Evolutionary conservation across 2,888 invertebrate species (phyloP), one percentile per base, ranked within the genome.

Genomic region (Epiblema foenella): DNA sequence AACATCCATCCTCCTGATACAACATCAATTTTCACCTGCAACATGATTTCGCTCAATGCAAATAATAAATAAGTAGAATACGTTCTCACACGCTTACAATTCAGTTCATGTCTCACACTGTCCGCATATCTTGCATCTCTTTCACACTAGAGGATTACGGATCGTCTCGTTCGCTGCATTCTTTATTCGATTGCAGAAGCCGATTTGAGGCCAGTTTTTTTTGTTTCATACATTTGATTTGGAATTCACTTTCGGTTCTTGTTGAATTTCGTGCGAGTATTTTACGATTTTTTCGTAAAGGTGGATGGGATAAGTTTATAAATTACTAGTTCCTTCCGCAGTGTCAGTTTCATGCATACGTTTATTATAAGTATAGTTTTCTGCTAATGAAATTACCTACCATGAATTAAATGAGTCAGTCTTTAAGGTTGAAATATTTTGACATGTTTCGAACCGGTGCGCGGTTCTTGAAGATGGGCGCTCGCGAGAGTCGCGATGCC

Each of bases 161-260:
- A 29, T 56, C 17, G 15, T 76, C 75, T 62, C 68, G 18, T 54
- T 73, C 54, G 8, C 74, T 87, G 88, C 87, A 89, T 87, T n/a
- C n/a, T n/a, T n/a, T n/a, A n/a, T n/a, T 83, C 84, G 88, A 85
- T 87, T 86, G 87, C 86, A 87, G 83, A 84, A 86, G 85, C 86
- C 84, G 87, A 88, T 89, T 90, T 87, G 82, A 82, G 76, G 73
- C 63, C 69, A 80, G 81, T 79, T 82, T 80, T 79, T 87, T 88
- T 88, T 88, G 89, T 89, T 89, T 87, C 86, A 81, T 82, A 80
- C 82, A 64, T 66, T 54, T 54, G 54, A 66, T 66, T 63, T 82
- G 77, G 80, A 79, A 81, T 79, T 74, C 75, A 74, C 72, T 33
- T 77, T 77, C 70, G 60, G 72, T 56, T 73, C 37, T 29, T 9